Evolutionary conservation across 2,888 invertebrate genomes (phyloP).

Genomic region (Panzeria rudis): DNA sequence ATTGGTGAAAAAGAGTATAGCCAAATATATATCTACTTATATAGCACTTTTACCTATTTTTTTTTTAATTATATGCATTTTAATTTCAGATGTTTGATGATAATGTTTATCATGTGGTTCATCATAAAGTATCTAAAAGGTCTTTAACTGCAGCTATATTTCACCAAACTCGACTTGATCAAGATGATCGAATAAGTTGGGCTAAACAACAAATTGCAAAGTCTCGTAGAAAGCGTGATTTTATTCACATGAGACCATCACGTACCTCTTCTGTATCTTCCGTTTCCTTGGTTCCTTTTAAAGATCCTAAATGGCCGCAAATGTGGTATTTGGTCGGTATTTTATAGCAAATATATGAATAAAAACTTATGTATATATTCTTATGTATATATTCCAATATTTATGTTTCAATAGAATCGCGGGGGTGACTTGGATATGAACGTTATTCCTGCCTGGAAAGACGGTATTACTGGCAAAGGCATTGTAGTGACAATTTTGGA

Average conservation of each 20-base stretch:
- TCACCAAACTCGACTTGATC: conserved; percentile 88
- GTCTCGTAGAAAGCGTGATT: conserved; percentile 92
- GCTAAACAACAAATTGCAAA: conserved; percentile 92
- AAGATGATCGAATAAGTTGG: conserved; percentile 92
- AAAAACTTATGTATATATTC: neutral
- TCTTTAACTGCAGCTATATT: conserved; percentile 89
- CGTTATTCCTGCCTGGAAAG: conserved; percentile 97
- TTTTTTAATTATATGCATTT: neutral
- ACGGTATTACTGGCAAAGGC: conserved; percentile 96
- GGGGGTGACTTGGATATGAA: conserved; percentile 98
- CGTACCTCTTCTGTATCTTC: conserved; percentile 79
- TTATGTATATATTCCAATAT: neutral
- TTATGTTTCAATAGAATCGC: conserved; percentile 87
- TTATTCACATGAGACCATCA: conserved; percentile 85
- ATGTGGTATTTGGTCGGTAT: conserved; percentile 98
- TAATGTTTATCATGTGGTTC: conserved; percentile 94
- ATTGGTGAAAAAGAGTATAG: no score
- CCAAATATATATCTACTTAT: no score
- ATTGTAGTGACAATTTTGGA: conserved; percentile 98
- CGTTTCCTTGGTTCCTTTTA: conserved; percentile 85
- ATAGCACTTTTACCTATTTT: no score
- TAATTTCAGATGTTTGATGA: conserved; percentile 92
- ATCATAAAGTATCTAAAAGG: conserved; percentile 90
- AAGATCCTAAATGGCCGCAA: conserved; percentile 96
- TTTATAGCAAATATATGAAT: neutral